Evolutionary conservation across 2,888 invertebrate genomes (phyloP).

Genomic region (Synanthedon vespiformis): DNA sequence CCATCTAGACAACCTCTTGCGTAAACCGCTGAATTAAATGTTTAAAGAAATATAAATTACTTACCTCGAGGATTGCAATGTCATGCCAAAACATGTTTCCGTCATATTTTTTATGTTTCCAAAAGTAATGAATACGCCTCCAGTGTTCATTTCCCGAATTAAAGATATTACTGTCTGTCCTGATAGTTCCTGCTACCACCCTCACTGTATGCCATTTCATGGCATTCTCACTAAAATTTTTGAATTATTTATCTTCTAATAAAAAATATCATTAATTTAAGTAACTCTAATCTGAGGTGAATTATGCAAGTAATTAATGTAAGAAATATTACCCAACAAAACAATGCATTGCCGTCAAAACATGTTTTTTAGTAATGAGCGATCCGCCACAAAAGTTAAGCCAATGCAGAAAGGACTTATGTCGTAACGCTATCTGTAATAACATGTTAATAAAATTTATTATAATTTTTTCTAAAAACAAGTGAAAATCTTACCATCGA

Average conservation of each 20-base stretch:
- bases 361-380: constrained; percentile 15
- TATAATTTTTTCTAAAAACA: neutral
- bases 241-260: no score
- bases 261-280: no score
- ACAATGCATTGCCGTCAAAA: constrained; percentile 21
- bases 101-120: constrained; percentile 11
- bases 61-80: constrained; percentile 3
- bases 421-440: constrained; percentile 13
- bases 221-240: neutral
- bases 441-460: neutral
- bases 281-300: no score
- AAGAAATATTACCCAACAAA: constrained; percentile 4
- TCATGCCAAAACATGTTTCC: constrained; percentile 9
- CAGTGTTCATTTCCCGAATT: constrained; percentile 9
- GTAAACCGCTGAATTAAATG: no score
- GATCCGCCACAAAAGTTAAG: constrained; percentile 20
- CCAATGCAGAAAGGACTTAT: constrained; percentile 10
- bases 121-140: constrained; percentile 10
- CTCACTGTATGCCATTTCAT: constrained; percentile 4
- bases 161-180: constrained; percentile 4
- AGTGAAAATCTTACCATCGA: no score
- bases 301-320: no score
- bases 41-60: no score
- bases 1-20: no score
- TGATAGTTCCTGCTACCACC: constrained; percentile 12